Evolutionary conservation across 2,113 vertebrate genomes (phyloP), one percentile per base, ranked within the genome.

Genomic region (Hipposideros armiger): DNA sequence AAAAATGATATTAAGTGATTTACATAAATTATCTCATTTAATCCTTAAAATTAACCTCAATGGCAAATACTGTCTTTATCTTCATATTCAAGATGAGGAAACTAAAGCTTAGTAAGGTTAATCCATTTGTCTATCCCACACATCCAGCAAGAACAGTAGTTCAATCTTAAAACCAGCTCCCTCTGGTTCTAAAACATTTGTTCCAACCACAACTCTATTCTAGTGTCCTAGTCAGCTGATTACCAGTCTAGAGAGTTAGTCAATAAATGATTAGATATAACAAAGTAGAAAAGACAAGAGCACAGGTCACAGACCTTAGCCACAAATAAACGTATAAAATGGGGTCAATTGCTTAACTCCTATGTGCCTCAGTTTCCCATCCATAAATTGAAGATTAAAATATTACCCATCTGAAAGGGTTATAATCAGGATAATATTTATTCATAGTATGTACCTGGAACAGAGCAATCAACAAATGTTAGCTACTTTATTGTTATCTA

Each of bases 401-500:
- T 74, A 89, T 64, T 64, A 40, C 22, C 7, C 1, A 22, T 67
- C 60, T 54, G 20, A 40, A n/a, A 54, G 13, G 5, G 1, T 74
- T 89, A 58, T 67, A 69, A 81, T 11, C 5, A 52, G 50, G 45
- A 70, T n/a, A 82, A 30, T 42, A 56, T 47, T 60, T 83, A 32
- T 54, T 90, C 78, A 50, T 58, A 52, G 62, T 50, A 50, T 64
- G 24, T 30, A 52, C 20, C 62, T 52, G 32, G 58, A 45, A 88
- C 4, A 54, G 4, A 82, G 56, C 54, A 30, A 42, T n/a, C 47
- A 67, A 86, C 52, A 17, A 50, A 47, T 62, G 16, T 73, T 32
- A 58, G 45, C 42, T 73, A n/a, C 28, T 72, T 92, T 87, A 42
- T 20, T 92, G 8, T 47, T 86, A 80, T 60, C 73, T 73, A 95